phyloP scores from a whole-genome alignment of 2,113 vertebrate species.

The Toxostoma redivivum region DNA sequence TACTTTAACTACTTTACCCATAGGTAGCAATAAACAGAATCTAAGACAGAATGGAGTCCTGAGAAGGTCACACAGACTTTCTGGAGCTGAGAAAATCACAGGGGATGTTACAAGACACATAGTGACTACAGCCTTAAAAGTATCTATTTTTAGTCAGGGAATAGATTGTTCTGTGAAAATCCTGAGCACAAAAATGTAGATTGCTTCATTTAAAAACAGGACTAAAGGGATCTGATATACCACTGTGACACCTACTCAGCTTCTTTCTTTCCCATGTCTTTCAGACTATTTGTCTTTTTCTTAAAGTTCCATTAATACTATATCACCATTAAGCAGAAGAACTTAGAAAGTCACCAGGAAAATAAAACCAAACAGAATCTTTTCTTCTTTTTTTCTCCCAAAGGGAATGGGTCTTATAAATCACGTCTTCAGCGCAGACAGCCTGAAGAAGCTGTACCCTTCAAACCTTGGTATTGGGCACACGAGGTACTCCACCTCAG shows the following conservation, averaged over 20 bases:
- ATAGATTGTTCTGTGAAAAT: background rate
- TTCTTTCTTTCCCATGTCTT: background rate
- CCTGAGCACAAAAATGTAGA: background rate
- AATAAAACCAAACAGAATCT: background rate
- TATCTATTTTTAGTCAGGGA: background rate
- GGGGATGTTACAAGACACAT: background rate
- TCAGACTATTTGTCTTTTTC: background rate
- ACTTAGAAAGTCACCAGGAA: background rate
- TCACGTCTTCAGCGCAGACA: slow-evolving; percentile 86
- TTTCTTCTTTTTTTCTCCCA: slow-evolving; percentile 9
- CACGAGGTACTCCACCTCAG: slow-evolving; percentile 94
- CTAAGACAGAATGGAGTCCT: background rate
- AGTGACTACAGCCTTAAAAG: background rate
- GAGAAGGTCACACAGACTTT: background rate
- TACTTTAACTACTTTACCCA: background rate
- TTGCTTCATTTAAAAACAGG: background rate
- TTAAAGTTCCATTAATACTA: background rate
- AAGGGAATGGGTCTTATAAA: slow-evolving; percentile 97
- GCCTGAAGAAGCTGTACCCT: slow-evolving; percentile 86
- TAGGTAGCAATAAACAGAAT: background rate
- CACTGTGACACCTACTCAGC: background rate
- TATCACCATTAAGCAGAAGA: background rate
- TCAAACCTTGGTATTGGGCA: slow-evolving; percentile 96
- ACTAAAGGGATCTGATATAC: background rate
- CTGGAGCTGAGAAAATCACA: background rate